Conservation (phyloP, 1,140 invertebrate genomes). For the Nephotettix cincticeps region DNA sequence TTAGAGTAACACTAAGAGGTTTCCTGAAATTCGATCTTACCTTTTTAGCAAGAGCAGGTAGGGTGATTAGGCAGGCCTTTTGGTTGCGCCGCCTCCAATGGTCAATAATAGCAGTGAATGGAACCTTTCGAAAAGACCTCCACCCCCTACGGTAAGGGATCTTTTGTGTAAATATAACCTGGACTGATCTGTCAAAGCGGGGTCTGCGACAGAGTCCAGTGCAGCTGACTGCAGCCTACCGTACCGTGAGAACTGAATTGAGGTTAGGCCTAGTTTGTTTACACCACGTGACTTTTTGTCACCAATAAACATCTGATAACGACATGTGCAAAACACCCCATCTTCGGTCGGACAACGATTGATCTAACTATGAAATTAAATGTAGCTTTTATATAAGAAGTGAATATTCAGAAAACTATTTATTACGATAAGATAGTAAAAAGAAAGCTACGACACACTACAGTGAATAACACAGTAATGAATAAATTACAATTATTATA, state of each 20-base stretch:
- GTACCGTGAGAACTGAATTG: neutral
- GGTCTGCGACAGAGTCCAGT: neutral
- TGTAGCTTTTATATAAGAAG: no score
- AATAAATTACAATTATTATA: no score
- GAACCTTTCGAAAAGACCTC: neutral
- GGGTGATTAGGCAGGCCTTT: neutral
- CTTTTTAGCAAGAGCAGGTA: constrained; percentile 18
- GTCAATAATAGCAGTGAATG: constrained; percentile 10
- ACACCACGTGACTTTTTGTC: neutral
- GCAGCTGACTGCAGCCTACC: neutral
- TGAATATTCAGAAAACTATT: no score
- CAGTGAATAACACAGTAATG: no score
- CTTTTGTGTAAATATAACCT: neutral
- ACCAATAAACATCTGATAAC: neutral
- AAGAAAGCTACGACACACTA: no score
- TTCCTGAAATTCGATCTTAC: constrained; percentile 9
- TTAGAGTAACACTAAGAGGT: no score
- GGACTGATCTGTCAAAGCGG: neutral
- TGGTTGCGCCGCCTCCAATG: neutral
- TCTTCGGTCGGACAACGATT: neutral
- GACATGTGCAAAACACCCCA: neutral
- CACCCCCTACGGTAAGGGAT: neutral
- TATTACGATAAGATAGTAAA: no score
- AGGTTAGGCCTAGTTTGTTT: constrained; percentile 17
- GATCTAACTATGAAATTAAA: no score